phyloP scores from a whole-genome alignment of 2,888 invertebrate genomes.

The Sicus ferrugineus region DNA sequence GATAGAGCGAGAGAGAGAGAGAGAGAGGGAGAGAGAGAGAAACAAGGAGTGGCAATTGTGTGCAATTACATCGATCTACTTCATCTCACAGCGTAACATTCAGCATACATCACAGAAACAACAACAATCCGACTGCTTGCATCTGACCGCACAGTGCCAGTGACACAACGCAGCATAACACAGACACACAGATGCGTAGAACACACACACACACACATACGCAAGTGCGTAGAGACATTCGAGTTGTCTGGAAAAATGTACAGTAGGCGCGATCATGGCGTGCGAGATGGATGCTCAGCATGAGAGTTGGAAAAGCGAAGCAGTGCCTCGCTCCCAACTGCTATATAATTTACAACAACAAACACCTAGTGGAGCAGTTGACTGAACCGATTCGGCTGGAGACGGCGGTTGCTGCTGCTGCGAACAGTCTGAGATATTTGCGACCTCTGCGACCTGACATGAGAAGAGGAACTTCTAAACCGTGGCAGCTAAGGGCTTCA shows the following conservation, averaged over 20 bases:
- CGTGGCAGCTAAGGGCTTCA: conserved; percentile 29
- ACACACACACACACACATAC: conserved; percentile 3
- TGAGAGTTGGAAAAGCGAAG: neutral
- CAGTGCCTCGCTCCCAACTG: too few relatives aligned
- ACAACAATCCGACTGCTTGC: conserved; percentile 29
- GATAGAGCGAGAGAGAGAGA: too few relatives aligned
- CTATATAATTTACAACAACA: too few relatives aligned
- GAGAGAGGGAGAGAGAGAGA: neutral
- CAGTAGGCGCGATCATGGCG: neutral
- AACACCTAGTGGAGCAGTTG: too few relatives aligned
- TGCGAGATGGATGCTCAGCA: neutral
- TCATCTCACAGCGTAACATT: neutral
- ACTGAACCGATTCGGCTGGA: too few relatives aligned
- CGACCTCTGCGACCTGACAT: neutral
- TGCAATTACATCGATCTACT: neutral
- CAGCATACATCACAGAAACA: conserved; percentile 26
- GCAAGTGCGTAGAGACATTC: neutral
- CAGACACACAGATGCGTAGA: neutral
- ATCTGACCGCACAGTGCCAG: too few relatives aligned
- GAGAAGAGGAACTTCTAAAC: conserved; percentile 37
- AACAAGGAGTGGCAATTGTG: neutral
- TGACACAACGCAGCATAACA: neutral
- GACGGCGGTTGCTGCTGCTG: too few relatives aligned
- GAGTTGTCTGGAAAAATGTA: neutral
- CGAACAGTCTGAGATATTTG: neutral